phyloP scores from a whole-genome alignment of 2,888 invertebrate genomes.

The Perizoma flavofasciatum region DNA sequence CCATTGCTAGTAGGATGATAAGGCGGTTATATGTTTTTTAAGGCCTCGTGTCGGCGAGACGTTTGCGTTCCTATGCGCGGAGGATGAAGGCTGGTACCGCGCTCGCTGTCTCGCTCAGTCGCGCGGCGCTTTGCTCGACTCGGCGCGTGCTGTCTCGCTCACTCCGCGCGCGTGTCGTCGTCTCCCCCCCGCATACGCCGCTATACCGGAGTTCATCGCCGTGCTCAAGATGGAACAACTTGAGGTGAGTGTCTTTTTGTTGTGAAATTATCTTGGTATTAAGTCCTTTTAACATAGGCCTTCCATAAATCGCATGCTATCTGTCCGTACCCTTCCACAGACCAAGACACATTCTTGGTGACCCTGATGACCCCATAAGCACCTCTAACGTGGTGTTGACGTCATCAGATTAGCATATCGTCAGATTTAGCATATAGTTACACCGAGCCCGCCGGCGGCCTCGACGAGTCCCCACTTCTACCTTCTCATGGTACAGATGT shows the following conservation, averaged over 20 bases:
- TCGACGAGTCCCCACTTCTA: no score
- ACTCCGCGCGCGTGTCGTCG: conserved; percentile 32
- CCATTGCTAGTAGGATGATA: no score
- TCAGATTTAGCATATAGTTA: no score
- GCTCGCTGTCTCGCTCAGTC: conserved; percentile 54
- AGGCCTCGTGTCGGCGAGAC: conserved; percentile 58
- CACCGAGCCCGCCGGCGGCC: no score
- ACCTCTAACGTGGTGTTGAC: no score
- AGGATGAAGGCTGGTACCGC: conserved; percentile 69
- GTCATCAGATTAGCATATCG: no score
- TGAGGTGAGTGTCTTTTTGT: conserved; percentile 43
- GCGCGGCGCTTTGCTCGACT: conserved; percentile 59
- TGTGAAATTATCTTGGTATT: neutral
- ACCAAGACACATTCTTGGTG: no score
- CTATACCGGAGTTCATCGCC: conserved; percentile 64
- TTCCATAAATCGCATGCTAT: no score
- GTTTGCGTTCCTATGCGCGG: conserved; percentile 55
- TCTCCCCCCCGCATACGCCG: conserved; percentile 46
- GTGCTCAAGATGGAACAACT: conserved; percentile 41
- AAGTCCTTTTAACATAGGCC: no score
- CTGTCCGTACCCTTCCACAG: no score
- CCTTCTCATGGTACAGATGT: no score
- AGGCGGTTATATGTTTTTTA: conserved; percentile 4
- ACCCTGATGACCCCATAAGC: no score
- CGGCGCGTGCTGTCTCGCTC: conserved; percentile 41